Conservation (phyloP, 2,888 invertebrate genomes). For the Apamea anceps region DNA sequence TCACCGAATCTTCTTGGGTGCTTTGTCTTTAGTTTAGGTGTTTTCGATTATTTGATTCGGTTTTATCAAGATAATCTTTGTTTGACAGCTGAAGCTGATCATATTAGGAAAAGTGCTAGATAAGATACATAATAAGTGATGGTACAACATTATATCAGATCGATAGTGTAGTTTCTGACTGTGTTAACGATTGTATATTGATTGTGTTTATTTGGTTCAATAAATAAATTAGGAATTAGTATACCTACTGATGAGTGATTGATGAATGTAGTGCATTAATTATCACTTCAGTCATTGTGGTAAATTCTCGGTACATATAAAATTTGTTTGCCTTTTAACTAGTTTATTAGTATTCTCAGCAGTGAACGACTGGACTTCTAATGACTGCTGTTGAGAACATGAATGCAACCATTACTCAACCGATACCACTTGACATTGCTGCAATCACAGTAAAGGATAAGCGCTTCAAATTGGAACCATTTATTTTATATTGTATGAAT, state of each 20-base stretch:
- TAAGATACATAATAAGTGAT: not conserved
- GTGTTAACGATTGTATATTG: not conserved
- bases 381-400: not conserved
- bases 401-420: not conserved
- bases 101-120: not conserved
- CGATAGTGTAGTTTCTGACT: not conserved
- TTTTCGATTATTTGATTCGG: slow-evolving; percentile 8
- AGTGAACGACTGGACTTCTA: not conserved
- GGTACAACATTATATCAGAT: not conserved
- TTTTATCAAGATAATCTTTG: not conserved
- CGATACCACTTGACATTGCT: not conserved
- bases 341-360: not conserved
- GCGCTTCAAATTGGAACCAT: not conserved
- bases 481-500: slow-evolving; percentile 9
- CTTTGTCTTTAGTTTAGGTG: not conserved
- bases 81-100: slow-evolving; percentile 19
- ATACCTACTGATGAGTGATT: not conserved
- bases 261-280: too few species aligned
- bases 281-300: not conserved
- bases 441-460: not conserved
- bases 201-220: too few species aligned
- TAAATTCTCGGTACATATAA: not conserved
- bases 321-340: not conserved
- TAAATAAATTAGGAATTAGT: not conserved
- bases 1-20: not conserved